phyloP scores from a whole-genome alignment of 2,888 invertebrate species.

The Entomobrya multifasciata region DNA sequence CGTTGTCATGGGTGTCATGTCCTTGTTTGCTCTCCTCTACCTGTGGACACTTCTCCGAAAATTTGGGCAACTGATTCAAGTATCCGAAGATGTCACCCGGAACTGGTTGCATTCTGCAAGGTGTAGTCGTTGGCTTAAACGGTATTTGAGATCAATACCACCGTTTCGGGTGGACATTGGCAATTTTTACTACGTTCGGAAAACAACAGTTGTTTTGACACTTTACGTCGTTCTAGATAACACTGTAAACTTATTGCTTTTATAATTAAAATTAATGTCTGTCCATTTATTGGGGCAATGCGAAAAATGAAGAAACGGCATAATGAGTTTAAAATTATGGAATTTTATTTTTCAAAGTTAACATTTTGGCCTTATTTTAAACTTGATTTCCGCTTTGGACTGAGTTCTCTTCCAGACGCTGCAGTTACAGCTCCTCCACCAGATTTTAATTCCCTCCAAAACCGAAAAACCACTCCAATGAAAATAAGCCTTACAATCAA shows the following conservation, averaged over 20 bases:
- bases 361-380: no score
- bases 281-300: neutral
- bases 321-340: no score
- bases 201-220: conserved; percentile 38
- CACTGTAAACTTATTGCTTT: neutral
- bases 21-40: conserved; percentile 37
- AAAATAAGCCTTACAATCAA: no score
- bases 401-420: no score
- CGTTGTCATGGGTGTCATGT: conserved; percentile 55
- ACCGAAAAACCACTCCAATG: no score
- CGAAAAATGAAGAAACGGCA: no score
- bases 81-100: neutral
- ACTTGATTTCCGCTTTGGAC: no score
- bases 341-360: no score
- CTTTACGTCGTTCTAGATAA: neutral
- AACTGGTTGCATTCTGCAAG: conserved; percentile 35
- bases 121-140: neutral
- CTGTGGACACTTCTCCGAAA: conserved; percentile 34
- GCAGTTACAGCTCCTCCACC: no score
- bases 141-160: conserved; percentile 33
- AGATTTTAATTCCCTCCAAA: no score
- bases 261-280: neutral
- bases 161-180: conserved; percentile 44
- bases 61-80: conserved; percentile 54
- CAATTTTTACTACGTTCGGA: conserved; percentile 47